A percentile compares a stretch with the other conserved stretches of the same genome.
Conservation (phyloP, 2,113 vertebrate species). For the Rynchops niger region DNA sequence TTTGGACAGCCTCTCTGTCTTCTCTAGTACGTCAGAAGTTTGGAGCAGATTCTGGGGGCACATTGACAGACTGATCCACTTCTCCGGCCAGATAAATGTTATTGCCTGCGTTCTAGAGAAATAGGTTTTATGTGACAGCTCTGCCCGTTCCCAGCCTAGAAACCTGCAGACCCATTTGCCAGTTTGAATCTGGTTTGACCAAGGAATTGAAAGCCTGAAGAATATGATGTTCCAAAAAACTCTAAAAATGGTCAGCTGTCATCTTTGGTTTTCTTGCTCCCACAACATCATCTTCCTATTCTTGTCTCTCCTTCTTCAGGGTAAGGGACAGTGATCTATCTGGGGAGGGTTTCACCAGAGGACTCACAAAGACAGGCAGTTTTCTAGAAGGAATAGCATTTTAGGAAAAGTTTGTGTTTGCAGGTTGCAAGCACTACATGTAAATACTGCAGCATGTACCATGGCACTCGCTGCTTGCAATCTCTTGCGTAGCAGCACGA, state of each 20-base stretch:
- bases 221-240: not conserved
- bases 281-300: not conserved
- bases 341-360: not conserved
- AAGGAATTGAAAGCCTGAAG: not conserved
- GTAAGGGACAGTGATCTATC: not conserved
- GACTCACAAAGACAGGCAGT: not conserved
- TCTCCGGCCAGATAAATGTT: not conserved
- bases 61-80: not conserved
- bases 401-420: not conserved
- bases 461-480: not conserved
- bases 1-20: not conserved
- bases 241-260: not conserved
- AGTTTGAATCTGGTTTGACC: not conserved
- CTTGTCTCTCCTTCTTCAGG: not conserved
- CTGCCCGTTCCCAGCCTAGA: not conserved
- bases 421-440: not conserved
- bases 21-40: not conserved
- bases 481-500: not conserved
- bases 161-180: not conserved
- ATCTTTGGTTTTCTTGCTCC: not conserved
- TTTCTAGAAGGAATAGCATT: constrained; percentile 3
- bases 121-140: not conserved
- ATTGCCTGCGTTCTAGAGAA: not conserved
- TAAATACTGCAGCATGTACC: not conserved
- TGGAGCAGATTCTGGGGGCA: not conserved